Base-by-base conservation (phyloP, 23 tunicate species). In the Ascidia mentula region DNA sequence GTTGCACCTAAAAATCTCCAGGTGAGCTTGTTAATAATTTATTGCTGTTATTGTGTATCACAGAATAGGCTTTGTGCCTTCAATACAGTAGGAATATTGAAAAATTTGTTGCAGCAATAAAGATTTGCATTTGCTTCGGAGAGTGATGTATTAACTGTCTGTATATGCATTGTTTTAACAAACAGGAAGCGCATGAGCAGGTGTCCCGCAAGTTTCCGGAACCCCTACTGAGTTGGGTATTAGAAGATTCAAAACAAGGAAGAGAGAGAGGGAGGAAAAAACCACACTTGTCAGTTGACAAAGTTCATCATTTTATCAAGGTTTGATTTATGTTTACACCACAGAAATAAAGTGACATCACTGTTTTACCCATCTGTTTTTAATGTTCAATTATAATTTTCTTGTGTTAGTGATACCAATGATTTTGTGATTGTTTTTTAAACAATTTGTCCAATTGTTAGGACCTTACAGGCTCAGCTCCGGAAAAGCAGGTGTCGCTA, bases 151-250 rank as follows among this genome's bases (percentile, higher is more conserved):
- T 69, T 12, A 42, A 42, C 53, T 12, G 12, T 69, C 18, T 28
- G 32, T 71, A 71, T n/a, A 6, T 17, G 20, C 13, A 69, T 69
- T 69, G 18, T 38, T 15, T 17, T 32, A 35, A 8, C 22, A 38
- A 40, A 30, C 59, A 92, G 97, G 97, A 92, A 38, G 97, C 97
- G 15, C 90, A 92, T 72, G 97, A 92, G 4, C 97, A 92, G 69
- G 80, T 92, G 15, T 38, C 81, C 0, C 86, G 97, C 32, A 92
- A 92, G 69, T 82, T 92, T 69, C 97, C 97, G 18, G 92, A 92
- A 75, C 97, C 97, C 4, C 60, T 92, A 0, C 83, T 87, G 37
- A 87, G 78, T 8, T 80, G 87, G 80, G 91, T 81, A 1, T 35
- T 92, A 15, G 97, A 86, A 36, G 97, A 92, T 76, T 76, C 85